Conservation (phyloP, 2,888 invertebrate genomes). For the Trissonchulus latispiculum region DNA sequence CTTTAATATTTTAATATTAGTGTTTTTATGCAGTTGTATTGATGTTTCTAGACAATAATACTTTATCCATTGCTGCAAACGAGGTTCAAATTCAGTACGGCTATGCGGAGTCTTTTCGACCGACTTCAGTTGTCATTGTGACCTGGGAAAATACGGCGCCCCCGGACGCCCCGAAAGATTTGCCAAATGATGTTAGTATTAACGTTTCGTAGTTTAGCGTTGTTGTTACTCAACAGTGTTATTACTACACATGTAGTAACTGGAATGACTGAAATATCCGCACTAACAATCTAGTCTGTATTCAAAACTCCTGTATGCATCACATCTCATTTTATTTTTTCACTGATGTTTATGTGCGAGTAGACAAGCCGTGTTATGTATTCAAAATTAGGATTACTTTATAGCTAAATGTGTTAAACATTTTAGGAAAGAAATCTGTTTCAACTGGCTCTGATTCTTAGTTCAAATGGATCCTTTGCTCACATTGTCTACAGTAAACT, state of each 20-base stretch:
- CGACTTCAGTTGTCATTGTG: conserved; percentile 37
- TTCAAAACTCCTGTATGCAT: not conserved
- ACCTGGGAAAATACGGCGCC: conserved; percentile 37
- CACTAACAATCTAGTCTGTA: too few species aligned
- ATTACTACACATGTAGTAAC: too few species aligned
- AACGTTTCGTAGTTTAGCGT: too few species aligned
- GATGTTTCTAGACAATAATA: conserved; percentile 33
- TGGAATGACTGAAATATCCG: too few species aligned
- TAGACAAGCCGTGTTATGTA: too few species aligned
- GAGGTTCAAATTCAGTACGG: conserved; percentile 43
- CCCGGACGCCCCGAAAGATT: conserved; percentile 3
- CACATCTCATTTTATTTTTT: not conserved
- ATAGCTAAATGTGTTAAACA: too few species aligned
- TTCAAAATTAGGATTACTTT: too few species aligned
- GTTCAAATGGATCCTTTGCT: conserved; percentile 38
- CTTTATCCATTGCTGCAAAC: conserved; percentile 36
- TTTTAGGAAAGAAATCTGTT: conserved; percentile 34
- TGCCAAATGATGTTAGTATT: conserved; percentile 17
- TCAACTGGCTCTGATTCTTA: conserved; percentile 40
- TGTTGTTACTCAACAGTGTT: too few species aligned
- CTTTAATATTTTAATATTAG: too few species aligned
- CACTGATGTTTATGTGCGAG: too few species aligned
- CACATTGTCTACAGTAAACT: conserved; percentile 41
- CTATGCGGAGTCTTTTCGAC: conserved; percentile 36
- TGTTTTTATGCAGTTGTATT: too few species aligned